phyloP scores from a whole-genome alignment of 2,888 invertebrate species.

The Willowsia nigromaculata region DNA sequence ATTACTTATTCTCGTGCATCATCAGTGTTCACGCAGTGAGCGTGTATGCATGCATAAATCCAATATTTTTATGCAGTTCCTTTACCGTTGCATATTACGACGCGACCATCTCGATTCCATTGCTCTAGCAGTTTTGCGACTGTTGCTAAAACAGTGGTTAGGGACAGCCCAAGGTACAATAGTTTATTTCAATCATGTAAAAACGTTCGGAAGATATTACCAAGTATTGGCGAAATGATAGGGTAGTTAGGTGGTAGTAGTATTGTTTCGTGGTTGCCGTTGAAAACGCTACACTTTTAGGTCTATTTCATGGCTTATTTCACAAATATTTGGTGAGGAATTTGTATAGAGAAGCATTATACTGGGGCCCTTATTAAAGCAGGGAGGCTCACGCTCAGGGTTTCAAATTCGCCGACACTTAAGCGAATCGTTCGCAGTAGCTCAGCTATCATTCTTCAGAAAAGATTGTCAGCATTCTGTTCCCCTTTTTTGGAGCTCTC shows the following conservation, averaged over 20 bases:
- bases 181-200: constrained; percentile 28
- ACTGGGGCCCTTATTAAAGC: constrained; percentile 18
- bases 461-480: constrained; percentile 52
- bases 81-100: not conserved
- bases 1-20: not conserved
- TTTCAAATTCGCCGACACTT: constrained; percentile 68
- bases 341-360: too few species aligned
- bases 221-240: not conserved
- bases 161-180: constrained; percentile 66
- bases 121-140: not conserved
- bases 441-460: constrained; percentile 53
- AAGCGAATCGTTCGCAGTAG: constrained; percentile 41
- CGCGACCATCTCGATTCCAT: not conserved
- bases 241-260: too few species aligned
- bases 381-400: constrained; percentile 69
- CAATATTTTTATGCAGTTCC: constrained; percentile 20
- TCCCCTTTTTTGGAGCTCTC: constrained; percentile 24
- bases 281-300: not conserved
- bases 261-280: not conserved
- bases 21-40: not conserved
- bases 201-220: not conserved
- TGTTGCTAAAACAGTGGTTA: constrained; percentile 50
- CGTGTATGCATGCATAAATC: constrained; percentile 27
- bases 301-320: not conserved
- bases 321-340: not conserved